Percentiles rank a stretch among this genome's conserved stretches.
Conservation (phyloP, 1,140 invertebrate genomes). For the Macrostomum lignano region DNA sequence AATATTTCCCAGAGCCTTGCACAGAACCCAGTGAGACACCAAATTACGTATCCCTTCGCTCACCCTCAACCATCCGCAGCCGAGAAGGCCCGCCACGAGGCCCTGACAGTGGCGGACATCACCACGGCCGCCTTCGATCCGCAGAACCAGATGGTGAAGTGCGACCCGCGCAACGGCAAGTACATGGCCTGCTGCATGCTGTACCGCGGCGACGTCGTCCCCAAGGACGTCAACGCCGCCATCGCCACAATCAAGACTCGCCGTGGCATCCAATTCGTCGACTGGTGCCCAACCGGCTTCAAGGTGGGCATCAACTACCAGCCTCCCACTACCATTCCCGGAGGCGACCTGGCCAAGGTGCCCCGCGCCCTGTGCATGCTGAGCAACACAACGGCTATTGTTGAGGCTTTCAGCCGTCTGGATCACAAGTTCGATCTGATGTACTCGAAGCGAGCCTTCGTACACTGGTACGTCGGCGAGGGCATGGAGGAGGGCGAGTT, state of each 20-base stretch:
- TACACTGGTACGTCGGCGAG: constrained; percentile 13
- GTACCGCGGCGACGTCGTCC: constrained; percentile 26
- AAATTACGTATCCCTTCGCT: too few species aligned
- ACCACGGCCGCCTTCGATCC: constrained; percentile 36
- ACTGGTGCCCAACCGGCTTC: constrained; percentile 55
- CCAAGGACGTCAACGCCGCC: constrained; percentile 58
- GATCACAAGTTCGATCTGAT: constrained; percentile 14
- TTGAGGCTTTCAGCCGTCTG: constrained; percentile 44
- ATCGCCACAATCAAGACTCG: constrained; percentile 55
- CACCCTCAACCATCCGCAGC: constrained; percentile 7
- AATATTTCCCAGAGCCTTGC: too few species aligned
- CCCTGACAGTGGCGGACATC: constrained; percentile 29
- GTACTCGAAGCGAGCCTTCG: constrained; percentile 11
- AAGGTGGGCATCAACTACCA: constrained; percentile 18
- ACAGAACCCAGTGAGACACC: too few species aligned
- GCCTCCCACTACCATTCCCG: constrained; percentile 40
- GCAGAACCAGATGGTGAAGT: constrained; percentile 40
- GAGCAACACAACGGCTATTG: constrained; percentile 51
- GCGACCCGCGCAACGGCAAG: constrained; percentile 43
- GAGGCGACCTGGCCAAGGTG: constrained; percentile 37
- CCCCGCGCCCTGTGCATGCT: constrained; percentile 41
- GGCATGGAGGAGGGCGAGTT: constrained; percentile 36
- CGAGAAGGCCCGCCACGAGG: constrained; percentile 24
- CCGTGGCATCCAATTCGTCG: constrained; percentile 40
- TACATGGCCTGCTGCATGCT: constrained; percentile 41